Evolutionary conservation across 1,140 invertebrate species (phyloP).

Genomic region (Rhizoglyphus robini): DNA sequence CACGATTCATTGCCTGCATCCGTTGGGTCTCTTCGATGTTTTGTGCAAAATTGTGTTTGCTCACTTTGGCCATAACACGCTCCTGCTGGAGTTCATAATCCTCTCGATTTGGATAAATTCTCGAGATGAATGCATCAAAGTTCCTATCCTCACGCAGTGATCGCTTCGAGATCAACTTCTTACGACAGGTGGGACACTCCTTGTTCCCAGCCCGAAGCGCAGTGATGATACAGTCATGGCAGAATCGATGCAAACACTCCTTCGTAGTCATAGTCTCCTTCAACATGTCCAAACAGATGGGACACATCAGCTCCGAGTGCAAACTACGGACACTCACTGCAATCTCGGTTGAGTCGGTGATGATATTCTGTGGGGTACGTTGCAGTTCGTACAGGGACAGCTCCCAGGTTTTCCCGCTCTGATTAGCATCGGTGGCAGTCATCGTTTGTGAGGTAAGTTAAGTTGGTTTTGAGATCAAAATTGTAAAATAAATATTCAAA

Average conservation of each 20-base stretch:
- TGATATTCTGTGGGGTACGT: slow-evolving; percentile 77
- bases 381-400: slow-evolving; percentile 88
- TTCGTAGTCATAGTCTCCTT: slow-evolving; percentile 99
- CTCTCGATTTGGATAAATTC: slow-evolving; percentile 93
- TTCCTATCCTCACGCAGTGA: slow-evolving; percentile 92
- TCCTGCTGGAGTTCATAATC: slow-evolving; percentile 95
- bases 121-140: slow-evolving; percentile 92
- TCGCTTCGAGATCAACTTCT: slow-evolving; percentile 93
- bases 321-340: slow-evolving; percentile 87
- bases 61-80: slow-evolving; percentile 79
- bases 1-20: slow-evolving; percentile 75
- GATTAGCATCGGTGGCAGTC: too few species aligned
- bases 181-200: slow-evolving; percentile 97
- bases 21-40: slow-evolving; percentile 91
- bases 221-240: slow-evolving; percentile 96
- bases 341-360: slow-evolving; percentile 87
- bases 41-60: slow-evolving; percentile 68
- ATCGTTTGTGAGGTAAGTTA: too few species aligned
- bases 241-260: slow-evolving; percentile 96
- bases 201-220: slow-evolving; percentile 95
- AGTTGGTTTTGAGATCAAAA: too few species aligned
- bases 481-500: too few species aligned
- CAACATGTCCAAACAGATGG: slow-evolving; percentile 97
- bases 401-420: slow-evolving; percentile 99
- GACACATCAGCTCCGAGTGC: slow-evolving; percentile 96